These are phyloP conservation scores for Sinocyclocheilus maitianheensis DNA, from an alignment of 2,113 vertebrate species.

Conservation along the genomic window DNA sequence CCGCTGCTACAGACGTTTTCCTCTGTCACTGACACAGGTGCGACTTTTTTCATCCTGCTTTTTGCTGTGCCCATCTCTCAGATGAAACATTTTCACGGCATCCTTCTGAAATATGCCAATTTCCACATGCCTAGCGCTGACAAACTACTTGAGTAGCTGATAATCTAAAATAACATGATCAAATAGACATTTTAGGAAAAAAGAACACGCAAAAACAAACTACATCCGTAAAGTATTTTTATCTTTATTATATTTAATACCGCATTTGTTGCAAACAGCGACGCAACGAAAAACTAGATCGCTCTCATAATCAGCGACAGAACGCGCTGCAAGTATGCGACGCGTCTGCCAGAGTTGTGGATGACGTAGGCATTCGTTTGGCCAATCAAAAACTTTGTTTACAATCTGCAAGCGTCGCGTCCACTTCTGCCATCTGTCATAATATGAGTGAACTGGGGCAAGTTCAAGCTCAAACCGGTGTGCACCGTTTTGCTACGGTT, in stretches of 20 bases:
- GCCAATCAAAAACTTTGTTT: slow-evolving; percentile 19
- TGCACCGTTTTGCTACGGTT: too few relatives aligned
- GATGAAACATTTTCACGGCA: background rate
- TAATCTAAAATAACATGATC: background rate
- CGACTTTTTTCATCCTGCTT: slow-evolving; percentile 73
- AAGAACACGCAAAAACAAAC: background rate
- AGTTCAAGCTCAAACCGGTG: too few relatives aligned
- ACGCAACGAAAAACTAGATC: background rate
- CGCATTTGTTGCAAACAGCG: background rate
- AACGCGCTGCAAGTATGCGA: background rate
- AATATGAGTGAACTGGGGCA: background rate
- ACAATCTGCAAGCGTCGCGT: background rate
- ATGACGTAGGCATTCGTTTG: background rate
- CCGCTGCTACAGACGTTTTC: slow-evolving; percentile 43
- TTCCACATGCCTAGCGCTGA: background rate
- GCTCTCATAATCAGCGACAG: background rate
- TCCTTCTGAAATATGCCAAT: background rate
- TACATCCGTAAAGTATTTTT: background rate
- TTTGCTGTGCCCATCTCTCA: slow-evolving; percentile 69
- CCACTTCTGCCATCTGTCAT: background rate
- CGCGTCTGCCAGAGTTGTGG: background rate
- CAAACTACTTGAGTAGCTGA: background rate
- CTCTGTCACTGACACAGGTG: slow-evolving; percentile 60
- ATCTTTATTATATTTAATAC: background rate
- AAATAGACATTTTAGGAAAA: background rate